phyloP scores from a whole-genome alignment of 2,113 vertebrate genomes.

The Melospiza georgiana region DNA sequence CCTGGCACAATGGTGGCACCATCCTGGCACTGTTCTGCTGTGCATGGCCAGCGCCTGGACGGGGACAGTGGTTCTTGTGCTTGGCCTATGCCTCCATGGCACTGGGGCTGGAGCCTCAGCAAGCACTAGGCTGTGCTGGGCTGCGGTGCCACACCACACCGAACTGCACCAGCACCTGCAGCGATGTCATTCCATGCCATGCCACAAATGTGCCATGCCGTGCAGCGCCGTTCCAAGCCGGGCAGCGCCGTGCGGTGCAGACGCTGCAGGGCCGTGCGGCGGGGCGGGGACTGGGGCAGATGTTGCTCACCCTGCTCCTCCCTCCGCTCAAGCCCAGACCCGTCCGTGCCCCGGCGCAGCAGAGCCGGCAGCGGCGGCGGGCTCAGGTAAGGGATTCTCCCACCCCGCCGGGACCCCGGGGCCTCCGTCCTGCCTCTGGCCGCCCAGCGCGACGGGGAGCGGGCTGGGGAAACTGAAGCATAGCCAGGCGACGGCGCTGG shows the following conservation, averaged over 20 bases:
- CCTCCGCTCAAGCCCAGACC: slow-evolving; percentile 14
- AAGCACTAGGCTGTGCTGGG: no score
- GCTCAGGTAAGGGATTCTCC: slow-evolving; percentile 3
- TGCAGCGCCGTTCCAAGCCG: not conserved
- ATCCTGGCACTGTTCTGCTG: no score
- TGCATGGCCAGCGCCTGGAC: no score
- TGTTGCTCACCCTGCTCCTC: slow-evolving; percentile 24
- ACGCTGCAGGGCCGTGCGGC: not conserved
- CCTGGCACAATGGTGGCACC: no score
- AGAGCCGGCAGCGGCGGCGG: not conserved
- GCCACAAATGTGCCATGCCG: not conserved
- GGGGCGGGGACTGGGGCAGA: not conserved
- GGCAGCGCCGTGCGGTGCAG: not conserved
- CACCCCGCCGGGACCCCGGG: not conserved
- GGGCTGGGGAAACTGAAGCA: not conserved
- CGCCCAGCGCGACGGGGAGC: not conserved
- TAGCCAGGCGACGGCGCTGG: not conserved
- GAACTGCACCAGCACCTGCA: no score
- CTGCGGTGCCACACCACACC: not conserved
- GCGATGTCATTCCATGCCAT: not conserved
- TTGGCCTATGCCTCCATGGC: no score
- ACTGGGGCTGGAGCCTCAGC: no score
- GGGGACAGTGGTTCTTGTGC: no score
- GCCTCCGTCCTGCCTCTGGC: not conserved
- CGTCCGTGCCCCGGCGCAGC: not conserved